These are phyloP conservation scores for Sterrhoptilus dennistouni DNA, from an alignment of 2,113 vertebrate genomes.

Conservation along the genomic window DNA sequence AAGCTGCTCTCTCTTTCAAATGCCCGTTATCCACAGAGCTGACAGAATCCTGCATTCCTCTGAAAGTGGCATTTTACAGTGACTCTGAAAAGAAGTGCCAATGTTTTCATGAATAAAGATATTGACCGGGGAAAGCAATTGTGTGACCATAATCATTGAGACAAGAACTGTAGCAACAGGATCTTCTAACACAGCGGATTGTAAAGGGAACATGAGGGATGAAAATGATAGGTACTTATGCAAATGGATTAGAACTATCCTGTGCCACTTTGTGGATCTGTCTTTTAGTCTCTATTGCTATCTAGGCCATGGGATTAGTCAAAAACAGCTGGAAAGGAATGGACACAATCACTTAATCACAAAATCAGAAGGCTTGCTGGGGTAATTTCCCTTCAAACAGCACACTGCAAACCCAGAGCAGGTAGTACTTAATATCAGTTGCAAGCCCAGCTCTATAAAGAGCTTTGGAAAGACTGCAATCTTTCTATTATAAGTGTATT, in stretches of 20 bases:
- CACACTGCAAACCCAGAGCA: background rate
- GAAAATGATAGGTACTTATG: constrained; percentile 39
- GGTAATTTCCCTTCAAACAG: constrained; percentile 17
- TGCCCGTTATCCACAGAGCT: background rate
- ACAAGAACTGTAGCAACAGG: constrained; percentile 38
- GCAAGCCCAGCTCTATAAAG: background rate
- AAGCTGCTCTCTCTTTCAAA: constrained; percentile 44
- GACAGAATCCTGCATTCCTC: background rate
- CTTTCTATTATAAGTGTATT: background rate
- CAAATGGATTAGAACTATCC: constrained; percentile 28
- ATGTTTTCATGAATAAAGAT: constrained; percentile 61
- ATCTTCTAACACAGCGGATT: background rate
- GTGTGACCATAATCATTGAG: constrained; percentile 22
- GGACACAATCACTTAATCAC: constrained; percentile 17
- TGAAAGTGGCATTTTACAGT: constrained; percentile 22
- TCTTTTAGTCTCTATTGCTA: constrained; percentile 3
- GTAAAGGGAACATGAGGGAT: background rate
- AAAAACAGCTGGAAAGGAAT: constrained; percentile 29
- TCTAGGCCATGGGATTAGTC: constrained; percentile 32
- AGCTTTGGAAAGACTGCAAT: background rate
- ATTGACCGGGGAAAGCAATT: constrained; percentile 51
- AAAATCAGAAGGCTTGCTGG: background rate
- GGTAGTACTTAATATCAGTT: background rate
- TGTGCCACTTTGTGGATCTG: constrained; percentile 10
- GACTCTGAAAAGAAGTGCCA: constrained; percentile 25